Percentiles rank a stretch among this genome's conserved stretches.
Evolutionary conservation across 2,888 invertebrate species (phyloP).

Genomic region (Drosophila koepferae): DNA sequence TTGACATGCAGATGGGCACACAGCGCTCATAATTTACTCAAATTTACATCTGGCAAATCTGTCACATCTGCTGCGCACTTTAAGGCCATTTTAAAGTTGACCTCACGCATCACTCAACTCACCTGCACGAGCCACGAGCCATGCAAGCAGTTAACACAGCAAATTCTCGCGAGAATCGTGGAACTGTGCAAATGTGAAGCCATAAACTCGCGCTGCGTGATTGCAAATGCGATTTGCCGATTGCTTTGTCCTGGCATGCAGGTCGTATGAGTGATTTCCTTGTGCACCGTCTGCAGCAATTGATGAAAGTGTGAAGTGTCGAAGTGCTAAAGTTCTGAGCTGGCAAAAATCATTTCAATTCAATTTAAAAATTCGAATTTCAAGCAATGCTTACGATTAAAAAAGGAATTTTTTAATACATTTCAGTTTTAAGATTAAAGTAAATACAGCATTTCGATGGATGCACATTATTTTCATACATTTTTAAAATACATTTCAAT

Average conservation of each 20-base stretch:
- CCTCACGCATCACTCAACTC: not conserved
- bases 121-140: not conserved
- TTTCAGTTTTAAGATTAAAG: too few relatives aligned
- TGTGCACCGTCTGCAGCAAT: not conserved
- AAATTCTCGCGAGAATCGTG: slow-evolving; percentile 6
- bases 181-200: slow-evolving; percentile 35
- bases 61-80: slow-evolving; percentile 14
- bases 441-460: too few relatives aligned
- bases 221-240: slow-evolving; percentile 28
- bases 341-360: too few relatives aligned
- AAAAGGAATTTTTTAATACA: too few relatives aligned
- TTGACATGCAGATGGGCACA: slow-evolving; percentile 61
- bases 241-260: slow-evolving; percentile 17
- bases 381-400: too few relatives aligned
- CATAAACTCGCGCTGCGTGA: slow-evolving; percentile 29
- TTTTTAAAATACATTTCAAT: too few relatives aligned
- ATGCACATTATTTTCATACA: too few relatives aligned
- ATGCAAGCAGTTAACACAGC: slow-evolving; percentile 36
- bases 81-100: slow-evolving; percentile 19
- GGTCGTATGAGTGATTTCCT: slow-evolving; percentile 26
- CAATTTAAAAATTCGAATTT: too few relatives aligned
- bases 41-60: slow-evolving; percentile 57
- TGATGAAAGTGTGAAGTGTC: not conserved
- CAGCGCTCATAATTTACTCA: slow-evolving; percentile 54
- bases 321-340: too few relatives aligned